These are phyloP conservation scores for Danio jaintianensis DNA, from an alignment of 2,797 vertebrate genomes.

Conservation along the genomic window DNA sequence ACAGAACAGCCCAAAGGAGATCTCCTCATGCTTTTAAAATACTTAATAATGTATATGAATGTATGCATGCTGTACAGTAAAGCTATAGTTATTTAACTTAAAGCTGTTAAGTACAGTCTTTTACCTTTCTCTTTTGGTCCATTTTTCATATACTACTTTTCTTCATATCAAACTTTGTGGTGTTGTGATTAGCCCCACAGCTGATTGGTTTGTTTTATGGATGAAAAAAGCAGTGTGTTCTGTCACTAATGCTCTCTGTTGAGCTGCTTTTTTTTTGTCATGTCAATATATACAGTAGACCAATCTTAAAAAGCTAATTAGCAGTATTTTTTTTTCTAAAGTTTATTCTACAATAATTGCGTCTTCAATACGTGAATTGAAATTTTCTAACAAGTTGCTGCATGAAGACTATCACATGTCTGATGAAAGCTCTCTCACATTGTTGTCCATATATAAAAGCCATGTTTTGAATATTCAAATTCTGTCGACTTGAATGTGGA, in stretches of 20 bases:
- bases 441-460: not conserved
- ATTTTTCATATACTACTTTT: too few species aligned
- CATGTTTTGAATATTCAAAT: not conserved
- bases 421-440: not conserved
- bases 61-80: too few species aligned
- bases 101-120: too few species aligned
- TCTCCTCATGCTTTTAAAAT: too few species aligned
- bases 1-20: too few species aligned
- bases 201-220: too few species aligned
- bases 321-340: not conserved
- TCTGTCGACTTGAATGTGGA: not conserved
- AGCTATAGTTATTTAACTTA: too few species aligned
- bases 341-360: not conserved
- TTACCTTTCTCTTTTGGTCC: too few species aligned
- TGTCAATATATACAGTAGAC: not conserved
- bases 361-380: not conserved
- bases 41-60: too few species aligned
- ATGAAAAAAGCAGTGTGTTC: too few species aligned
- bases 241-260: not conserved
- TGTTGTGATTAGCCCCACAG: too few species aligned
- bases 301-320: not conserved
- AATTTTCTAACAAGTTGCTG: not conserved
- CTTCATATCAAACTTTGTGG: too few species aligned
- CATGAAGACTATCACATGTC: not conserved
- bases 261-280: not conserved